Evolutionary conservation across 2,888 invertebrate genomes (phyloP).

Genomic region (Ophion ellenae): DNA sequence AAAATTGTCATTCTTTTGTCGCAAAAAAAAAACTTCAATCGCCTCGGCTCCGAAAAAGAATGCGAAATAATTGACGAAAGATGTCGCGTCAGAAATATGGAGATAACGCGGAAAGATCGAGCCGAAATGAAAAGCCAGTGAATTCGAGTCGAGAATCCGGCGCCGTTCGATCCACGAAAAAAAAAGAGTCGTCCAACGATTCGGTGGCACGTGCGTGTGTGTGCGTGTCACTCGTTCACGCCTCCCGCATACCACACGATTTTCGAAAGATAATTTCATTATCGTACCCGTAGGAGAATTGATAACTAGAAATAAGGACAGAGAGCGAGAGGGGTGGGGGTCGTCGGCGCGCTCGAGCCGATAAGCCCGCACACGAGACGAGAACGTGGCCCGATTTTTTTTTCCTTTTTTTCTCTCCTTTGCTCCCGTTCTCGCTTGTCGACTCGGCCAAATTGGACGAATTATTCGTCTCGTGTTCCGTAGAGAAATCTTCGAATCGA

Average conservation of each 20-base stretch:
- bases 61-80: no score
- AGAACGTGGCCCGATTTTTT: conserved; percentile 39
- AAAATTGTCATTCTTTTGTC: no score
- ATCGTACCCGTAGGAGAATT: conserved; percentile 46
- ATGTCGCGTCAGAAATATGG: no score
- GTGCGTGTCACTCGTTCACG: conserved; percentile 30
- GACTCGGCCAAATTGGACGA: neutral
- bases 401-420: neutral
- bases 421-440: neutral
- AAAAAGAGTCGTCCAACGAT: neutral
- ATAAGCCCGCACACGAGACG: conserved; percentile 43
- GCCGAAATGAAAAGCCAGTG: neutral
- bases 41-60: no score
- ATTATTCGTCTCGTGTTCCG: neutral
- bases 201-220: neutral
- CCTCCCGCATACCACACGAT: conserved; percentile 50
- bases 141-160: neutral
- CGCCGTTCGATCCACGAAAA: neutral
- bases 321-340: conserved; percentile 11
- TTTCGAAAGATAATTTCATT: conserved; percentile 42
- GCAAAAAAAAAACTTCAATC: no score
- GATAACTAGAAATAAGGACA: conserved; percentile 33
- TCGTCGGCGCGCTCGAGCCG: conserved; percentile 36
- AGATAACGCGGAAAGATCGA: no score
- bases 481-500: neutral